Evolutionary conservation across 2,797 vertebrate species (phyloP), one percentile per base, ranked within the genome.

Genomic region (Thalassophryne amazonica): DNA sequence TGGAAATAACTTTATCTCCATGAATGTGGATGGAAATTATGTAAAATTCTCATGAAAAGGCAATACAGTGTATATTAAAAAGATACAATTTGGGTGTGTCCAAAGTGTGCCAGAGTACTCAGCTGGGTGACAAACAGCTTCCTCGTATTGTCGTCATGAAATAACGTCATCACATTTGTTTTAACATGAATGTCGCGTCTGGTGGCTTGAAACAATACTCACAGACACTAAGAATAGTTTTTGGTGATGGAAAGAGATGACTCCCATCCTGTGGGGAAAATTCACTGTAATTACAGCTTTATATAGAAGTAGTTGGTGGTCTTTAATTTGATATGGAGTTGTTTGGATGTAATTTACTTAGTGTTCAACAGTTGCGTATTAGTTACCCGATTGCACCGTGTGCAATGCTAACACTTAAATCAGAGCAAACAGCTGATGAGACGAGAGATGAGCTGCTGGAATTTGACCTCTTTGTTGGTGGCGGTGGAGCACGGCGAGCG

Each of bases 391-490:
- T 73, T 69, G 73, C 61, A 52, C 69, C 42, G 32, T 52, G 54
- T 24, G 74, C 70, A 81, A 74, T 76, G 76, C 56, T 64, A 75
- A 77, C 73, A 79, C 66, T 67, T 54, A 57, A 76, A 83, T 66
- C 21, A 9, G 45, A 66, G 64, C 61, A 81, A 85, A 86, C 79
- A 88, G 76, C 85, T 88, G 73, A 89, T 78, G 76, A 79, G 75
- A 80, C 85, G 80, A 84, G 71, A 79, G 65, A 86, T 69, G 69
- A 77, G 74, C 47, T 78, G 73, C 71, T 76, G 75, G 63, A 86
- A 90, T 83, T 63, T 64, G 88, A 93, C 92, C 89, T 83, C 69
- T 91, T 89, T 91, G 87, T 82, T 73, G 51, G 74, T 86, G 82
- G 69, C 71, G 72, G 28, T 17, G 40, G 16, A 23, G 49, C 38